Evolutionary conservation across 2,113 vertebrate genomes (phyloP).

Genomic region (Misgurnus mizolepis): DNA sequence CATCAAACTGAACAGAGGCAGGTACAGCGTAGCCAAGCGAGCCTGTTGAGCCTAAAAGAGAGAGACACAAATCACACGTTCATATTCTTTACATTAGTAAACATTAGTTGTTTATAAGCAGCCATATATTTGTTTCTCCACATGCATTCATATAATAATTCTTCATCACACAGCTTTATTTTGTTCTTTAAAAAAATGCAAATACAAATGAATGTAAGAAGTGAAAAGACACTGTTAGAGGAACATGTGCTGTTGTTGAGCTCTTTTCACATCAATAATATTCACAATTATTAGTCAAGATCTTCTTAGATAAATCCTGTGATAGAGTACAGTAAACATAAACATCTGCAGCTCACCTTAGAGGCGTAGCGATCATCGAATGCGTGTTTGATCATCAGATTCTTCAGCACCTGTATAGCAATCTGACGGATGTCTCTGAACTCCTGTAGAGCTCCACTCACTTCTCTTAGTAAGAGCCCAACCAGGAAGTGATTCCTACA

Average conservation of each 20-base stretch:
- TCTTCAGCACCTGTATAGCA: conserved; percentile 92
- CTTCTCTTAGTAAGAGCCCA: conserved; percentile 90
- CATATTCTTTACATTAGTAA: background rate
- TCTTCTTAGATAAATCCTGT: too few species aligned
- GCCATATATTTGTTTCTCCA: too few species aligned
- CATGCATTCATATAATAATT: too few species aligned
- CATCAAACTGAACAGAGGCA: conserved; percentile 93
- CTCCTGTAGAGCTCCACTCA: conserved; percentile 89
- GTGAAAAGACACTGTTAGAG: too few species aligned
- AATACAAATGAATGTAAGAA: too few species aligned
- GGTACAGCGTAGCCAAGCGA: conserved; percentile 91
- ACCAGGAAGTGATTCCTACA: conserved; percentile 97
- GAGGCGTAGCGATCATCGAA: conserved; percentile 92
- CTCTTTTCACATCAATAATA: too few species aligned
- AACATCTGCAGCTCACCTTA: conserved; percentile 75
- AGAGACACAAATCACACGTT: background rate
- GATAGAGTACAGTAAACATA: too few species aligned
- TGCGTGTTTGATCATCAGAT: conserved; percentile 95
- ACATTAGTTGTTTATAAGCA: too few species aligned
- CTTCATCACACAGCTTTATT: too few species aligned
- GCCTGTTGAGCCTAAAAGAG: conserved; percentile 90
- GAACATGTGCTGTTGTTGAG: too few species aligned
- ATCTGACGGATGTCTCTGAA: conserved; percentile 90
- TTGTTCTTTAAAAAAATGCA: too few species aligned
- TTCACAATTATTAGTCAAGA: too few species aligned